phyloP scores from a whole-genome alignment of 2,113 vertebrate genomes.

The Pungitius pungitius region DNA sequence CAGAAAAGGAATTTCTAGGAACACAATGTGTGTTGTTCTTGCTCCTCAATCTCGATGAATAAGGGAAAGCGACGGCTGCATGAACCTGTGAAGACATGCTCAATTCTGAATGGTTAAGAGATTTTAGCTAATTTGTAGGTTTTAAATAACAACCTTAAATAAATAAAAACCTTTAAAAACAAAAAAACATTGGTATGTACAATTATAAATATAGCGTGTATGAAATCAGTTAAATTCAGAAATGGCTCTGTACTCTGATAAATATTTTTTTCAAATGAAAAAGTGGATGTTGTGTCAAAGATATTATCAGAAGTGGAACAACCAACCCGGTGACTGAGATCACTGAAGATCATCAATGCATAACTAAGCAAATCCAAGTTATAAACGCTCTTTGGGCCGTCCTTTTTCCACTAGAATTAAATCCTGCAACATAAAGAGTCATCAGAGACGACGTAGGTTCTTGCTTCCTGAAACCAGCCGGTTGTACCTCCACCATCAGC shows the following conservation, averaged over 20 bases:
- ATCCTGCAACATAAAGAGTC: conserved; percentile 34
- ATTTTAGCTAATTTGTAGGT: conserved; percentile 57
- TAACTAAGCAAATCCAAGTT: conserved; percentile 24
- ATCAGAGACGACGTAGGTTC: conserved; percentile 16
- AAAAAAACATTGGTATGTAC: conserved; percentile 66
- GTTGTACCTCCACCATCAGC: conserved; percentile 22
- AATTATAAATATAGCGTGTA: conserved; percentile 54
- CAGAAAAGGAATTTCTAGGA: conserved; percentile 56
- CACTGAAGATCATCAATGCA: conserved; percentile 28
- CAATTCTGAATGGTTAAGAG: conserved; percentile 74
- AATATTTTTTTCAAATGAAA: conserved; percentile 16
- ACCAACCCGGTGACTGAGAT: conserved; percentile 16
- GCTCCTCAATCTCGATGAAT: conserved; percentile 47
- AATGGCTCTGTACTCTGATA: conserved; percentile 42
- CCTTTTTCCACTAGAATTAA: conserved; percentile 23
- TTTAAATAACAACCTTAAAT: conserved; percentile 61
- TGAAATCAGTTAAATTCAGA: conserved; percentile 41
- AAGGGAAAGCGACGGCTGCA: conserved; percentile 59
- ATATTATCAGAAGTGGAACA: conserved; percentile 9
- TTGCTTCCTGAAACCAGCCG: conserved; percentile 31
- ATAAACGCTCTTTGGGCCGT: conserved; percentile 26
- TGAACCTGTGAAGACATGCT: conserved; percentile 72
- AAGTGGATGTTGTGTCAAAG: conserved; percentile 34
- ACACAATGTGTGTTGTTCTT: conserved; percentile 61
- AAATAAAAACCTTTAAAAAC: conserved; percentile 55